Percentiles rank a stretch among this genome's conserved stretches.
phyloP scores from a whole-genome alignment of 2,113 vertebrate species.

The Lycocorax pyrrhopterus region DNA sequence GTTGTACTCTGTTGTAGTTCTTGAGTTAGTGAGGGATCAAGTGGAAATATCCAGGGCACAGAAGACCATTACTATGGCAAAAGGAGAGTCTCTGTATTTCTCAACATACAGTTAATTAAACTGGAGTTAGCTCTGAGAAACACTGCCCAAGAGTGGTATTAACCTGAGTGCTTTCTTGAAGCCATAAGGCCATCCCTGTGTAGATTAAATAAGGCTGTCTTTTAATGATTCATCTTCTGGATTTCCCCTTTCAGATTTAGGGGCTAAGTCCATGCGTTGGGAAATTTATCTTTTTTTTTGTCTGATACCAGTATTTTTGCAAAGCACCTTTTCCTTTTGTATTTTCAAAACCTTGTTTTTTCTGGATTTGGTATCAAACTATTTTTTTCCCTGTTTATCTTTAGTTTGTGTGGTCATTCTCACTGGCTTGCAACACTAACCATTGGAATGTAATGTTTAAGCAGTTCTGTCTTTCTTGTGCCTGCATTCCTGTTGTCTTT shows the following conservation, averaged over 20 bases:
- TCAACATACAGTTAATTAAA: neutral
- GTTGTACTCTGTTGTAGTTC: neutral
- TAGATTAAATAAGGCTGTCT: neutral
- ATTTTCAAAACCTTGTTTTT: neutral
- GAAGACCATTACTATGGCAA: neutral
- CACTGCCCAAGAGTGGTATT: neutral
- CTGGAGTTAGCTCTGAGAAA: neutral
- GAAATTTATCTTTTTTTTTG: neutral
- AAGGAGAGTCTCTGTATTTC: neutral
- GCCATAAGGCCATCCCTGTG: neutral
- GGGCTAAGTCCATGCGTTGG: neutral
- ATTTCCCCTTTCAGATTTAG: neutral
- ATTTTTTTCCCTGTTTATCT: neutral
- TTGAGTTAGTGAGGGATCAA: neutral
- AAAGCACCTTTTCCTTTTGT: slow-evolving; percentile 41
- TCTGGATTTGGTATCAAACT: neutral
- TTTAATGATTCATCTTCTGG: neutral
- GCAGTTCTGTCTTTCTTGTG: neutral
- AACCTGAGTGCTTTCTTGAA: neutral
- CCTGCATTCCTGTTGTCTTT: neutral
- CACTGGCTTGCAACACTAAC: neutral
- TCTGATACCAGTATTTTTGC: neutral
- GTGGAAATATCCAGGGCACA: neutral
- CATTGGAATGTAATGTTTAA: neutral
- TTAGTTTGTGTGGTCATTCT: neutral